A percentile compares a stretch with the other conserved stretches of the same genome.
These are phyloP conservation scores for Odontomachus brunneus DNA, from an alignment of 1,140 invertebrate genomes.

Conservation along the genomic window DNA sequence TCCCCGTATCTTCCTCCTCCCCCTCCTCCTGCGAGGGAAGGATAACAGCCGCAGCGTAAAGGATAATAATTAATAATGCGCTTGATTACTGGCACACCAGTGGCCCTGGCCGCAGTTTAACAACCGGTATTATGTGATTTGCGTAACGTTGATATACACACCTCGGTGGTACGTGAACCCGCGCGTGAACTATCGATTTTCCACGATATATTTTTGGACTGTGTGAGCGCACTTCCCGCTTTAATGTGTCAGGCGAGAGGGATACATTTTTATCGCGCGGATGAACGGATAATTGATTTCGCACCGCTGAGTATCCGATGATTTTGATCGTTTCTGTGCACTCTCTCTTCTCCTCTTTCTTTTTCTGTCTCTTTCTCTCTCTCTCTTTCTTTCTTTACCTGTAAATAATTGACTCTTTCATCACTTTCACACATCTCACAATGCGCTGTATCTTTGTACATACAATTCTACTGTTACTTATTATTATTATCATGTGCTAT, in stretches of 20 bases:
- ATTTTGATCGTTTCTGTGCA: too few relatives aligned
- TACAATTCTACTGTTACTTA: too few relatives aligned
- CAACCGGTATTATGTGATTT: slow-evolving; percentile 34
- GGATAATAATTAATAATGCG: slow-evolving; percentile 47
- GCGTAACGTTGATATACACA: neutral
- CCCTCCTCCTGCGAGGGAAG: slow-evolving; percentile 11
- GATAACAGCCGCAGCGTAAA: slow-evolving; percentile 34
- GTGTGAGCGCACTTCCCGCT: neutral
- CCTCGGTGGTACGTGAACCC: slow-evolving; percentile 3
- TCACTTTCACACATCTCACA: too few relatives aligned
- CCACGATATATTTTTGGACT: slow-evolving; percentile 48
- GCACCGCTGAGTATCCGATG: too few relatives aligned
- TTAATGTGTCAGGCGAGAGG: slow-evolving; percentile 34
- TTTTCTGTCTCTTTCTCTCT: too few relatives aligned
- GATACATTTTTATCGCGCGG: slow-evolving; percentile 20
- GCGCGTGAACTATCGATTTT: slow-evolving; percentile 33
- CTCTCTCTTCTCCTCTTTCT: too few relatives aligned
- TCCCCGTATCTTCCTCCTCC: too few relatives aligned
- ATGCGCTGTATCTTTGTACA: too few relatives aligned
- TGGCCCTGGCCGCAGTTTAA: slow-evolving; percentile 21
- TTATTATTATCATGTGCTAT: too few relatives aligned
- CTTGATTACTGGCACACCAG: slow-evolving; percentile 14
- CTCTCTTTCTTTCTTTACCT: too few relatives aligned
- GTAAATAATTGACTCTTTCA: too few relatives aligned
- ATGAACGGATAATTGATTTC: neutral